Evolutionary conservation across 92 coral and sea anemone genomes (phyloP).

Genomic region (Bergia puertoricense): DNA sequence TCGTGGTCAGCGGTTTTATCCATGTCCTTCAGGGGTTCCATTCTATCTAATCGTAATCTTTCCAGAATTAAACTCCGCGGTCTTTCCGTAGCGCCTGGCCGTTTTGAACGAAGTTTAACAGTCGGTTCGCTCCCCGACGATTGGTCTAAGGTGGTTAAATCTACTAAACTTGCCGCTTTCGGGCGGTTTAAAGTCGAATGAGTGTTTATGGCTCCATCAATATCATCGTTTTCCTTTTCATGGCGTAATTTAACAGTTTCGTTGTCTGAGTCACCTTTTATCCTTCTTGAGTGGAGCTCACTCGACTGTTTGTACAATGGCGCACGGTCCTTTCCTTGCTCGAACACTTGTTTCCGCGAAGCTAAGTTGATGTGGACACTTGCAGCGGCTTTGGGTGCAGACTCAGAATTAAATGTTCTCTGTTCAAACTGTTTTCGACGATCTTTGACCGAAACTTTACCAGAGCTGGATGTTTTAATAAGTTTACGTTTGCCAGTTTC

Average conservation of each 20-base stretch:
- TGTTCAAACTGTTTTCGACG: slow-evolving; percentile 77
- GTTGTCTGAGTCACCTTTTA: slow-evolving; percentile 49
- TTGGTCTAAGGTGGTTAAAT: slow-evolving; percentile 23
- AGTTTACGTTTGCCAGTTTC: slow-evolving; percentile 17
- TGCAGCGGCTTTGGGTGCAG: slow-evolving; percentile 29
- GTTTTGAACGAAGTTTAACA: slow-evolving; percentile 34
- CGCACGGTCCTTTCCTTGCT: slow-evolving; percentile 49
- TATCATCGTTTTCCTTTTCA: slow-evolving; percentile 48
- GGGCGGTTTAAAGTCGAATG: not conserved
- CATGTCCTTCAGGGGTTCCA: slow-evolving; percentile 48
- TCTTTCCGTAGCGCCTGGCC: slow-evolving; percentile 49
- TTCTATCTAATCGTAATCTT: slow-evolving; percentile 38
- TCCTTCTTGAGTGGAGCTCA: slow-evolving; percentile 51
- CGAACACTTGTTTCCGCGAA: slow-evolving; percentile 79
- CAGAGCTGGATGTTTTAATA: slow-evolving; percentile 31
- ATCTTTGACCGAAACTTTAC: slow-evolving; percentile 77
- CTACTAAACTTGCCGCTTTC: slow-evolving; percentile 33
- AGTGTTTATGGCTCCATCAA: slow-evolving; percentile 32
- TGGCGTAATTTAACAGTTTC: slow-evolving; percentile 43
- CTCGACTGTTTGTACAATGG: slow-evolving; percentile 61
- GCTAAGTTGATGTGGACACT: slow-evolving; percentile 58
- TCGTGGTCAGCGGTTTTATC: not conserved
- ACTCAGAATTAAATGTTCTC: slow-evolving; percentile 28
- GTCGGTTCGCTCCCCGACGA: slow-evolving; percentile 19
- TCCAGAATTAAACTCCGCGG: slow-evolving; percentile 73